These are phyloP conservation scores for Acheta domesticus DNA, from an alignment of 2,888 invertebrate genomes.

Conservation along the genomic window DNA sequence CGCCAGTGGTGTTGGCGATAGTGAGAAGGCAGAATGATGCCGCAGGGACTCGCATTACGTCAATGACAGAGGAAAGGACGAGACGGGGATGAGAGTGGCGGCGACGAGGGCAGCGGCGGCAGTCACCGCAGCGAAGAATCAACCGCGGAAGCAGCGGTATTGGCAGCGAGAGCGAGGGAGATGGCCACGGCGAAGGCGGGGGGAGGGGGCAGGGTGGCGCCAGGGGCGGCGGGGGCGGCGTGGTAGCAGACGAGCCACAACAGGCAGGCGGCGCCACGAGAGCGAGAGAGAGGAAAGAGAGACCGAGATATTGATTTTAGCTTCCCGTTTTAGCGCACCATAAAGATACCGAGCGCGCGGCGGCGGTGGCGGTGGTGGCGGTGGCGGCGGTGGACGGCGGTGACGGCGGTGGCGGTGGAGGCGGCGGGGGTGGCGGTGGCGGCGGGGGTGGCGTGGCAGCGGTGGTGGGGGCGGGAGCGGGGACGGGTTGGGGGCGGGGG, in stretches of 20 bases:
- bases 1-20: too few relatives aligned
- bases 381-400: background rate
- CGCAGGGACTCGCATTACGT: too few relatives aligned
- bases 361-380: background rate
- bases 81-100: too few relatives aligned
- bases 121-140: too few relatives aligned
- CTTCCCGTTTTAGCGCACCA: slow-evolving; percentile 27
- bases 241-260: background rate
- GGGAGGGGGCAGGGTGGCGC: background rate
- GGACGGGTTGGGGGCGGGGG: too few relatives aligned
- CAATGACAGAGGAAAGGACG: too few relatives aligned
- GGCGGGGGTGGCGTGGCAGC: too few relatives aligned
- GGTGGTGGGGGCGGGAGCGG: too few relatives aligned
- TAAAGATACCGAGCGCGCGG: background rate
- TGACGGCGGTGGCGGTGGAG: background rate
- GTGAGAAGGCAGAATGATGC: too few relatives aligned
- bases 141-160: too few relatives aligned
- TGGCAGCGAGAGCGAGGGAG: background rate
- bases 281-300: background rate
- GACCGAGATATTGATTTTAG: slow-evolving; percentile 29
- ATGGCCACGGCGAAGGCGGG: background rate
- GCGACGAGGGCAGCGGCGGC: too few relatives aligned
- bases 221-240: background rate
- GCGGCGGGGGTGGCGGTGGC: background rate
- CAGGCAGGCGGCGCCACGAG: background rate